Evolutionary conservation across 2,113 vertebrate genomes (phyloP), one percentile per base, ranked within the genome.

Genomic region (Azemiops feae): DNA sequence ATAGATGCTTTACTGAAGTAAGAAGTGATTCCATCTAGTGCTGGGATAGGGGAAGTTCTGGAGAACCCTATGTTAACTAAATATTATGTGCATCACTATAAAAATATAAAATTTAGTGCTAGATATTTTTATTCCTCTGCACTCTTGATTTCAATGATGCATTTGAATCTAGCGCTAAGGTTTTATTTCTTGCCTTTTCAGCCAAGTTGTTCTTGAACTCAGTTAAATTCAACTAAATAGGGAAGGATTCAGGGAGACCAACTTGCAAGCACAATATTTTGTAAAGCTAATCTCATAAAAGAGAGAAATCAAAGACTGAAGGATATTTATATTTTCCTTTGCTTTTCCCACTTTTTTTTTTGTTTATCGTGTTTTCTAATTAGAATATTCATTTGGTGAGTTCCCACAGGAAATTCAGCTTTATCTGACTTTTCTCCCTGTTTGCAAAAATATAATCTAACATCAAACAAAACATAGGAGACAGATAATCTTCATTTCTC

Each of bases 381-480:
- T 89, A 93, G 91, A 91, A 74, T 86, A 85, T 60, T 54, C 25
- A 69, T 92, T 89, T 92, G 87, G 30, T 89, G 87, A 92, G 85
- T 53, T 91, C 90, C 91, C 91, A 89, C 45, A 60, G 69, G 90
- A 86, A 85, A 92, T 53, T 64, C 53, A 47, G 34, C 87, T n/a
- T 16, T 58, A 14, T 1, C 90, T 89, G 5, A 0, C 90, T 93
- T 92, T 81, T 53, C 16, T 39, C 91, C 64, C 58, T 2, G 87
- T 93, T 60, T 85, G 50, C 22, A 25, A 93, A 58, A 81, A 58
- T 87, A 27, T 8, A 57, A 20, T 60, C 89, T 87, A n/a, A n/a
- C 85, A 88, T 0, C 0, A 93, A 91, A 7, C 4, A 90, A 0
- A 10, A 39, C 47, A 91, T 50, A 95, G 87, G 90, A 0, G 0